Conservation (phyloP, 2,113 vertebrate genomes). For the Paracanthobrama guichenoti region DNA sequence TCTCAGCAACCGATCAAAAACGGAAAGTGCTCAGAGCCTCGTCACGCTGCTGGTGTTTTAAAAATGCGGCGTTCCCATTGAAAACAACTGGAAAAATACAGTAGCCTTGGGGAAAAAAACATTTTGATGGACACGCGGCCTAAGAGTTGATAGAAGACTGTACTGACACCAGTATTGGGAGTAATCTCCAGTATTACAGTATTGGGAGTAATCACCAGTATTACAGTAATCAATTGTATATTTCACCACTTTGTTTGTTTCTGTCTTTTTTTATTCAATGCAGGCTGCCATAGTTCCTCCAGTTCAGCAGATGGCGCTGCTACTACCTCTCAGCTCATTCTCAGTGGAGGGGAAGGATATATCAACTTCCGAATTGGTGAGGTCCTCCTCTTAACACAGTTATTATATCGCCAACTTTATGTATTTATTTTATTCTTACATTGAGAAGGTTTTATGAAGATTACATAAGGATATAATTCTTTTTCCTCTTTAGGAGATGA, state of each 20-base stretch:
- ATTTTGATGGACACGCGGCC: too few relatives aligned
- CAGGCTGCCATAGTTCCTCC: slow-evolving; percentile 73
- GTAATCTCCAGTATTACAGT: too few relatives aligned
- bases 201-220: neutral
- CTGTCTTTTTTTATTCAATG: neutral
- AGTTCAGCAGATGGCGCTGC: slow-evolving; percentile 57
- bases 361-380: slow-evolving; percentile 84
- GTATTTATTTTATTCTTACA: neutral
- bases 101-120: too few relatives aligned
- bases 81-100: too few relatives aligned
- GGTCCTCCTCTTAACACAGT: slow-evolving; percentile 26
- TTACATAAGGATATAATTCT: neutral
- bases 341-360: slow-evolving; percentile 85
- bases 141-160: too few relatives aligned
- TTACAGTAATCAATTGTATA: too few relatives aligned
- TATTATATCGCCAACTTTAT: neutral
- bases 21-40: too few relatives aligned
- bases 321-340: slow-evolving; percentile 73
- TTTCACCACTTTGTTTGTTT: neutral
- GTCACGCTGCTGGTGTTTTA: too few relatives aligned
- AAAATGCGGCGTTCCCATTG: too few relatives aligned
- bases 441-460: neutral
- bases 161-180: too few relatives aligned
- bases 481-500: slow-evolving; percentile 72
- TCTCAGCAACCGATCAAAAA: too few relatives aligned